These are phyloP conservation scores for Macaca mulatta DNA, from an alignment of 2,113 vertebrate species.

Conservation along the genomic window DNA sequence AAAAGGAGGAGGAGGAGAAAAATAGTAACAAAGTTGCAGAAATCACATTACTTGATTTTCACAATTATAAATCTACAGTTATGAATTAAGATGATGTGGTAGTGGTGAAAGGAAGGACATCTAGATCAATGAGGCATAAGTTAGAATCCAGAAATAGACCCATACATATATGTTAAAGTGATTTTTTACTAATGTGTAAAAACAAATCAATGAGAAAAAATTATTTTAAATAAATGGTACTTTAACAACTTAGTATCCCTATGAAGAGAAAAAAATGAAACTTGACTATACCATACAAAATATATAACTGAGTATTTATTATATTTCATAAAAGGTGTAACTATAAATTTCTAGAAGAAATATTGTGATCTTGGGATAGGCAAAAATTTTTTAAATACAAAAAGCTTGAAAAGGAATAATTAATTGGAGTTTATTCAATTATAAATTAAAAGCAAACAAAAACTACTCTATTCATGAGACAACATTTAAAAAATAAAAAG, in stretches of 20 bases:
- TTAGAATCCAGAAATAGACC: not conserved
- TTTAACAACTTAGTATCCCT: not conserved
- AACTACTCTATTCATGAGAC: not conserved
- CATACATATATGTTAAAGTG: too few species aligned
- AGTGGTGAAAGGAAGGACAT: not conserved
- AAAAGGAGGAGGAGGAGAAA: not conserved
- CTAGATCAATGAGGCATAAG: not conserved
- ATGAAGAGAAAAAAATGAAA: not conserved
- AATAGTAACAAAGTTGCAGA: not conserved
- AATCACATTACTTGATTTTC: not conserved
- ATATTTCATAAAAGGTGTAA: not conserved
- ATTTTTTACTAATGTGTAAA: too few species aligned
- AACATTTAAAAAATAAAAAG: not conserved
- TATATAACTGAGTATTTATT: not conserved
- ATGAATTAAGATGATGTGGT: not conserved
- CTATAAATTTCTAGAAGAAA: not conserved
- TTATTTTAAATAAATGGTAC: not conserved
- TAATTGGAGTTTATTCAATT: not conserved
- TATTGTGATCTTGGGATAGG: not conserved
- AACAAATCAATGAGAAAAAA: not conserved
- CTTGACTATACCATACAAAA: not conserved
- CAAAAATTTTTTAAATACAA: not conserved
- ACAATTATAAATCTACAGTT: not conserved
- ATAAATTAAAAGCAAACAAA: not conserved
- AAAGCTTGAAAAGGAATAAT: not conserved